Conservation (phyloP, 2,113 vertebrate species). For the Ascaphus truei region DNA sequence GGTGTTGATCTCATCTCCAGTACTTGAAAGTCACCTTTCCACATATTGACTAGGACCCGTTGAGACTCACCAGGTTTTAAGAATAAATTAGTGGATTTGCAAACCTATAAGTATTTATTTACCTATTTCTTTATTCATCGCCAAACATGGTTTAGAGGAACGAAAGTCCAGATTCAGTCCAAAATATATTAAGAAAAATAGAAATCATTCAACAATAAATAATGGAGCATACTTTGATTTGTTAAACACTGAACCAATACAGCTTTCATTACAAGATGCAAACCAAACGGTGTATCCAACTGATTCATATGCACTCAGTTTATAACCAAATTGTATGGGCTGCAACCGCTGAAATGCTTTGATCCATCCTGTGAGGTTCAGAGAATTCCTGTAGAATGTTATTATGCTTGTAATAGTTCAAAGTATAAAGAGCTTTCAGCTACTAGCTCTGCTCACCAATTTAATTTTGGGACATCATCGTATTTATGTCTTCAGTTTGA, state of each 20-base stretch:
- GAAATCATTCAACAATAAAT: neutral
- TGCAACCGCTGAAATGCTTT: slow-evolving; percentile 5
- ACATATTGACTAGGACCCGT: too few species aligned
- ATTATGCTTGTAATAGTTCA: slow-evolving; percentile 33
- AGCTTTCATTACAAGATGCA: slow-evolving; percentile 11
- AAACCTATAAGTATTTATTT: neutral
- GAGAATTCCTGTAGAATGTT: slow-evolving; percentile 28
- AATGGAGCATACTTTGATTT: neutral
- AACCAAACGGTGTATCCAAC: slow-evolving; percentile 8
- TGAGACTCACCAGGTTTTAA: too few species aligned
- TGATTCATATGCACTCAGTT: slow-evolving; percentile 26
- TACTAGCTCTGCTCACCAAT: slow-evolving; percentile 20
- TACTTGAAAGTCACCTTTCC: too few species aligned
- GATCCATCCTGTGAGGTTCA: slow-evolving; percentile 28
- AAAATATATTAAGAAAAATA: neutral
- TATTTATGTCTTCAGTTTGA: slow-evolving; percentile 37
- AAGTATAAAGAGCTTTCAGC: slow-evolving; percentile 36
- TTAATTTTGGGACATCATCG: slow-evolving; percentile 36
- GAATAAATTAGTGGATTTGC: too few species aligned
- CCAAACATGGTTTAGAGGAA: neutral
- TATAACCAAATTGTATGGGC: slow-evolving; percentile 13
- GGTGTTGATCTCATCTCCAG: too few species aligned
- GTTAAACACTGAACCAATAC: neutral
- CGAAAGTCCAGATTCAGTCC: neutral
- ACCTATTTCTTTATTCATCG: neutral